Evolutionary conservation across 35 echinoderm and acorn worm genomes (phyloP), one percentile per base, ranked within the genome.

Genomic region (Stichopus chloronotus): DNA sequence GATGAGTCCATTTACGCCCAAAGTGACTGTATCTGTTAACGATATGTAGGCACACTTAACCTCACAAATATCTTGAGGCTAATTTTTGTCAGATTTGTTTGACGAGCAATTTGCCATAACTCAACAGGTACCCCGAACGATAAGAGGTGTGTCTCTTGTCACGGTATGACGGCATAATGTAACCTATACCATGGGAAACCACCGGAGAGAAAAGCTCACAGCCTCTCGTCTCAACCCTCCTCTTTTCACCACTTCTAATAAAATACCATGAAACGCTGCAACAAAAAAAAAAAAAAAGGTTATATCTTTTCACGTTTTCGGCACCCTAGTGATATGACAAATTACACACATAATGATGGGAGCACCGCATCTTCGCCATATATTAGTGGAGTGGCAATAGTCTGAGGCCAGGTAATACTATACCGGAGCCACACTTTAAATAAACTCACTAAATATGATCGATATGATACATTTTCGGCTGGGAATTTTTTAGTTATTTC

Each of bases 401-500:
- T 53, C 12, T 58, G 82, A 85, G 82, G 82, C 82, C 56, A 23
- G 82, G 82, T 85, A 85, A 85, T 55, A 85, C 24, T 84, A 84
- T 55, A 84, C 81, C 81, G 81, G 81, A 84, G 81, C 81, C 81
- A 84, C 55, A 84, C 81, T 53, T 53, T 55, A 84, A 55, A 84
- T 84, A 55, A 84, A n/a, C 54, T 20, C 52, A 7, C 17, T 19
- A 24, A 57, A 84, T 55, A 84, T 57, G 56, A 13, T 55, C 54
- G 58, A 84, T 84, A 84, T 84, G 81, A 84, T 84, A 84, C 81
- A 84, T 84, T 84, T 84, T 84, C 81, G 81, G 81, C 81, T 84
- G 81, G 81, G 81, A 84, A 84, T 84, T 84, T 84, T n/a, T 9
- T 54, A 17, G 81, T 20, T 57, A 58, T 57, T 55, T 84, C 20